These are phyloP conservation scores for Gymnosoma rotundatum DNA, from an alignment of 2,888 invertebrate species.

Conservation along the genomic window DNA sequence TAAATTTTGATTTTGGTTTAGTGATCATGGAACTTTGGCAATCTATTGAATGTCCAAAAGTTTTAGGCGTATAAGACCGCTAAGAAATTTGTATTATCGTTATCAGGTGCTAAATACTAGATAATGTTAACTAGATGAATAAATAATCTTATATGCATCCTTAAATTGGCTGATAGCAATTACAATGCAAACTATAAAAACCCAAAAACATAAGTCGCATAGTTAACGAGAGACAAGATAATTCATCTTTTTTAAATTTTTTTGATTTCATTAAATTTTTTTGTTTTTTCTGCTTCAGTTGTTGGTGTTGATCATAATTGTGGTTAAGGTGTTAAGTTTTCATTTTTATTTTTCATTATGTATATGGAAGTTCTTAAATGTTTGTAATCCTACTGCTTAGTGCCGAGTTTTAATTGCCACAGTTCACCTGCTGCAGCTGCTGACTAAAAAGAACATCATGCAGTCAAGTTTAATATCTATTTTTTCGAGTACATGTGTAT, in stretches of 20 bases:
- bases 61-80: too few relatives aligned
- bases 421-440: slow-evolving; percentile 49
- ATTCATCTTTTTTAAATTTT: background rate
- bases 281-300: slow-evolving; percentile 27
- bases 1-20: too few relatives aligned
- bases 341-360: slow-evolving; percentile 30
- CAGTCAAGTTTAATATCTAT: slow-evolving; percentile 24
- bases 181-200: background rate
- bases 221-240: slow-evolving; percentile 29
- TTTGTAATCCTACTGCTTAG: slow-evolving; percentile 16
- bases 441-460: slow-evolving; percentile 14
- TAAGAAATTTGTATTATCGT: too few relatives aligned
- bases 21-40: too few relatives aligned
- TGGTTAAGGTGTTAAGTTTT: slow-evolving; percentile 55
- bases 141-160: background rate
- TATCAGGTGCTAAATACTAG: too few relatives aligned
- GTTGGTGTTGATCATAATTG: background rate
- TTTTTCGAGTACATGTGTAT: background rate
- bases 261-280: background rate
- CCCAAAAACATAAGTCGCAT: slow-evolving; percentile 57
- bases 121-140: too few relatives aligned
- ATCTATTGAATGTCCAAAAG: too few relatives aligned
- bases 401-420: slow-evolving; percentile 59
- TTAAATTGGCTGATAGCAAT: background rate
- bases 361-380: background rate